Evolutionary conservation across 2,113 vertebrate species (phyloP).

Genomic region (Brachypteracias leptosomus): DNA sequence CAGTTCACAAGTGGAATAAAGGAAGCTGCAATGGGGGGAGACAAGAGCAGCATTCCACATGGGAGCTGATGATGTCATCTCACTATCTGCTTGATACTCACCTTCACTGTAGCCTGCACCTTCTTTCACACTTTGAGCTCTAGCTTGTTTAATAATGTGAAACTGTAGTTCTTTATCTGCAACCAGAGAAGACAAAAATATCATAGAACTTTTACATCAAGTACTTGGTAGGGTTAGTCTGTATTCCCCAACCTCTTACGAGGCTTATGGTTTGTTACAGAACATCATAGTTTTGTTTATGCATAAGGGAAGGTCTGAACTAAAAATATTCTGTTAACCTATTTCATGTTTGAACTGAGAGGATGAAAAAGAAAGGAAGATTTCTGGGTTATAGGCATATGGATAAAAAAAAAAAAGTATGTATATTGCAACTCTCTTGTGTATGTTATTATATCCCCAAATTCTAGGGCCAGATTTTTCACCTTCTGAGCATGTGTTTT

Average conservation of each 20-base stretch:
- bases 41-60: neutral
- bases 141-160: slow-evolving; percentile 84
- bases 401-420: neutral
- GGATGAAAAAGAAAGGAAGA: fast-evolving
- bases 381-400: neutral
- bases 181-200: neutral
- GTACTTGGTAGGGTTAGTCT: neutral
- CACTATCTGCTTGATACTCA: slow-evolving; percentile 5
- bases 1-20: neutral
- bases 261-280: neutral
- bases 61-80: neutral
- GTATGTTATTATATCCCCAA: neutral
- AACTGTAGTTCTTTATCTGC: slow-evolving; percentile 86
- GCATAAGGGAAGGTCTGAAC: neutral
- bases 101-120: slow-evolving; percentile 80
- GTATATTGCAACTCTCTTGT: neutral
- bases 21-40: neutral
- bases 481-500: neutral
- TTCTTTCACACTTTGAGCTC: slow-evolving; percentile 75
- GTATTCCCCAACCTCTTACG: neutral
- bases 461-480: neutral
- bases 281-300: neutral
- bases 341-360: neutral
- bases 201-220: neutral
- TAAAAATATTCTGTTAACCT: neutral